Evolutionary conservation across 2,888 invertebrate genomes (phyloP).

Genomic region (Tetrapedia diversipes): DNA sequence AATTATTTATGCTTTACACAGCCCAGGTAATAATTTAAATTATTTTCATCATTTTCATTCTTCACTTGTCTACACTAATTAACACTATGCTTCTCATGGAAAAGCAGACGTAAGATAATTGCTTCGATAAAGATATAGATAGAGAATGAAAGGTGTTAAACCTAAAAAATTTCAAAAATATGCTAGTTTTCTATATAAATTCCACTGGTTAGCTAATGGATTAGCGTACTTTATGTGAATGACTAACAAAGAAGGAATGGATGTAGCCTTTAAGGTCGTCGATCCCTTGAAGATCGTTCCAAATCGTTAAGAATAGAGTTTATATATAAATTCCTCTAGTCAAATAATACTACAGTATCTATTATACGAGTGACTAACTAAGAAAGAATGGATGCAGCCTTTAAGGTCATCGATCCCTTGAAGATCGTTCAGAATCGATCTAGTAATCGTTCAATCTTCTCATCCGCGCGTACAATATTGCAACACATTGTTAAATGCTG

Average conservation of each 20-base stretch:
- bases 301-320: background rate
- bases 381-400: background rate
- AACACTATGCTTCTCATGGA: conserved; percentile 16
- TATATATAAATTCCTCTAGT: too few relatives aligned
- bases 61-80: background rate
- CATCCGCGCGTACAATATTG: conserved; percentile 20
- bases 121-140: background rate
- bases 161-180: background rate
- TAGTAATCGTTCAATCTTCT: conserved; percentile 15
- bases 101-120: conserved; percentile 10
- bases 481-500: conserved; percentile 39
- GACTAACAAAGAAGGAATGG: background rate
- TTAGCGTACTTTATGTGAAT: too few relatives aligned
- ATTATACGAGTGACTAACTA: background rate
- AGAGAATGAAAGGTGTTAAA: background rate
- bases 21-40: too few relatives aligned
- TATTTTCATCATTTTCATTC: conserved; percentile 1
- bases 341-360: too few relatives aligned
- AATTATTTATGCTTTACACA: too few relatives aligned
- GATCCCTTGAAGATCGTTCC: conserved; percentile 17
- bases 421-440: conserved; percentile 27
- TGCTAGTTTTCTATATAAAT: too few relatives aligned
- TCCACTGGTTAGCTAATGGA: too few relatives aligned
- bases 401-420: background rate
- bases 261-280: background rate